These are phyloP conservation scores for Ailuropoda melanoleuca DNA, from an alignment of 2,113 vertebrate species.

Conservation along the genomic window DNA sequence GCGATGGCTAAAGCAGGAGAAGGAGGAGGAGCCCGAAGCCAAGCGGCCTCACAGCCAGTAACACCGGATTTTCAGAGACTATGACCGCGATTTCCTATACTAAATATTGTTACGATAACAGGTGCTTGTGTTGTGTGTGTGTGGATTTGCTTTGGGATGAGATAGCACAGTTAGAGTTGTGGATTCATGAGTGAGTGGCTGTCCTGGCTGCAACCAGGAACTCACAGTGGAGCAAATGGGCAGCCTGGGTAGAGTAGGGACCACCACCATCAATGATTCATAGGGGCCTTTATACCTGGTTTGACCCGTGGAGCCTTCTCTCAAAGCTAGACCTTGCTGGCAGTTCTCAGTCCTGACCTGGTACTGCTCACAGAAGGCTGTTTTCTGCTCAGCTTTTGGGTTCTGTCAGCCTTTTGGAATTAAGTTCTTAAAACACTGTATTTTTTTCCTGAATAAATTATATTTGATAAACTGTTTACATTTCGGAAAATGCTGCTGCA, in stretches of 20 bases:
- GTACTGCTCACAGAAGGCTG: not conserved
- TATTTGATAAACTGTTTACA: slow-evolving; percentile 1
- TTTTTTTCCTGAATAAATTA: slow-evolving; percentile 46
- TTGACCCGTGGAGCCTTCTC: not conserved
- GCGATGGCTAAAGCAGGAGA: slow-evolving; percentile 83
- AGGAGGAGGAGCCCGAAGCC: slow-evolving; percentile 76
- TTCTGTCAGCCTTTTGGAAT: not conserved
- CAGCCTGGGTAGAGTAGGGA: not conserved
- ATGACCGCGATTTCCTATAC: fast-evolving
- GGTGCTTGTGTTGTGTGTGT: not conserved
- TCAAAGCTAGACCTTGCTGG: not conserved
- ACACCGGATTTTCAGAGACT: not conserved
- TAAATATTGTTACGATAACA: not conserved
- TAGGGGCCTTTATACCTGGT: not conserved
- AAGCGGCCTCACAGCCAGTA: slow-evolving; percentile 83
- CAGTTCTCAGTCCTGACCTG: not conserved
- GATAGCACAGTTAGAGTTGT: not conserved
- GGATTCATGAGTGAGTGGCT: not conserved
- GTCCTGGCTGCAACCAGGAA: not conserved
- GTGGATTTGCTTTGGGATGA: not conserved
- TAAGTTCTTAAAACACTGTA: not conserved
- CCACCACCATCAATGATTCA: fast-evolving
- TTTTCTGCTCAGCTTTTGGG: not conserved
- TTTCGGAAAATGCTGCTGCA: not conserved
- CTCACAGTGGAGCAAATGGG: not conserved